Percentiles rank a stretch among this genome's conserved stretches.
These are phyloP conservation scores for Cephonodes hylas DNA, from an alignment of 2,888 invertebrate genomes.

Conservation along the genomic window DNA sequence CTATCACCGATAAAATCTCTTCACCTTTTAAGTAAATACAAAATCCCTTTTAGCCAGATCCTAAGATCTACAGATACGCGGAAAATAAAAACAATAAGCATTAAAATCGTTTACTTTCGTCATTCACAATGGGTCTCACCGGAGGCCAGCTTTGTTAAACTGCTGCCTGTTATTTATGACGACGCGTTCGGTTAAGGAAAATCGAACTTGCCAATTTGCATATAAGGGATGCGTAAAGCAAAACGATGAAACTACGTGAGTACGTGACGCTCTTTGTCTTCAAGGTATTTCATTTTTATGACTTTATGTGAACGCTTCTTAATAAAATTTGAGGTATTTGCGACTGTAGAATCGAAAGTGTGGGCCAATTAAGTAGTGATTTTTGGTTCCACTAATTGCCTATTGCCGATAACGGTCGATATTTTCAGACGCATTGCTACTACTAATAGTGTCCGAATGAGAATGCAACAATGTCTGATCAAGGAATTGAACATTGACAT, in stretches of 20 bases:
- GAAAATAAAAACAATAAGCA: neutral
- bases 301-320: slow-evolving; percentile 25
- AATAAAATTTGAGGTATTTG: no score
- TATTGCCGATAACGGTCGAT: no score
- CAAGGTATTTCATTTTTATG: slow-evolving; percentile 41
- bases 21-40: neutral
- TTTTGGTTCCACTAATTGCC: no score
- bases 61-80: neutral
- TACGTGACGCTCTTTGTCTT: slow-evolving; percentile 21
- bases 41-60: neutral
- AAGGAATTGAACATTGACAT: no score
- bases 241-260: slow-evolving; percentile 27
- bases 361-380: no score
- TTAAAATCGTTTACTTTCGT: neutral
- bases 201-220: slow-evolving; percentile 60
- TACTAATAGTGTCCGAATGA: no score
- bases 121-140: slow-evolving; percentile 3
- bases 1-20: no score
- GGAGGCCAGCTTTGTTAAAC: neutral
- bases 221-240: slow-evolving; percentile 46
- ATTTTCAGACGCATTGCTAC: no score
- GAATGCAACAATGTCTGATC: no score
- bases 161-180: slow-evolving; percentile 44
- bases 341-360: no score
- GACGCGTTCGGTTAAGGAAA: slow-evolving; percentile 49